A percentile compares a stretch with the other conserved stretches of the same genome.
Evolutionary conservation across 2,113 vertebrate genomes (phyloP).

Genomic region (Balaeniceps rex): DNA sequence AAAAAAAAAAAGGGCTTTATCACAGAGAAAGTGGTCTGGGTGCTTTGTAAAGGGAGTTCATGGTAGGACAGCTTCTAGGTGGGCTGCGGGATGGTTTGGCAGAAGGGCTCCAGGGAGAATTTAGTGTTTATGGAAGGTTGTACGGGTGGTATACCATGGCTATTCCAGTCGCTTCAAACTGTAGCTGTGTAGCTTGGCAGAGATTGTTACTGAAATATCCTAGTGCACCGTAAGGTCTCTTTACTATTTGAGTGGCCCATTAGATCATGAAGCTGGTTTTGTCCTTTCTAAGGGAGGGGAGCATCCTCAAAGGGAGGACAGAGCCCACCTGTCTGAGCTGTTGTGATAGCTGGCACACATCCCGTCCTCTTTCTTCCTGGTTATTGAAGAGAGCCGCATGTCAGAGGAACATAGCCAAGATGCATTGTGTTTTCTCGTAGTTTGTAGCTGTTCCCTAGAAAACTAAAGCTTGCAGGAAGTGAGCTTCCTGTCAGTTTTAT

Average conservation of each 20-base stretch:
- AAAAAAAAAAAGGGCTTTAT: background rate
- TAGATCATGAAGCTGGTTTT: background rate
- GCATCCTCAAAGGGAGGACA: background rate
- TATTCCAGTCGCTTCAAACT: background rate
- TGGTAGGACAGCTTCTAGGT: background rate
- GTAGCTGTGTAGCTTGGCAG: background rate
- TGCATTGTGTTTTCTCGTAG: background rate
- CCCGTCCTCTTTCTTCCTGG: background rate
- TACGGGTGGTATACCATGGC: background rate
- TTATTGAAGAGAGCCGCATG: background rate
- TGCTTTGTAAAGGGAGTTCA: background rate
- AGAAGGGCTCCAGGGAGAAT: background rate
- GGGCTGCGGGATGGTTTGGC: background rate
- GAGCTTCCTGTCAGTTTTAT: slow-evolving; percentile 27
- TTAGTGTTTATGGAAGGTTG: background rate
- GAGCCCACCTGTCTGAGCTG: background rate
- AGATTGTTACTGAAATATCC: background rate
- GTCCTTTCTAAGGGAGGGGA: background rate
- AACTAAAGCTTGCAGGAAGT: background rate
- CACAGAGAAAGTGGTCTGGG: background rate
- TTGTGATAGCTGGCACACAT: background rate
- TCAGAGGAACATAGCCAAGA: background rate
- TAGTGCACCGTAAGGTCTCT: background rate
- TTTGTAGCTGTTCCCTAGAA: background rate
- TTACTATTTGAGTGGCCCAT: background rate